Evolutionary conservation across 2,888 invertebrate species (phyloP), one percentile per base, ranked within the genome.

Genomic region (Ecliptopera silaceata): DNA sequence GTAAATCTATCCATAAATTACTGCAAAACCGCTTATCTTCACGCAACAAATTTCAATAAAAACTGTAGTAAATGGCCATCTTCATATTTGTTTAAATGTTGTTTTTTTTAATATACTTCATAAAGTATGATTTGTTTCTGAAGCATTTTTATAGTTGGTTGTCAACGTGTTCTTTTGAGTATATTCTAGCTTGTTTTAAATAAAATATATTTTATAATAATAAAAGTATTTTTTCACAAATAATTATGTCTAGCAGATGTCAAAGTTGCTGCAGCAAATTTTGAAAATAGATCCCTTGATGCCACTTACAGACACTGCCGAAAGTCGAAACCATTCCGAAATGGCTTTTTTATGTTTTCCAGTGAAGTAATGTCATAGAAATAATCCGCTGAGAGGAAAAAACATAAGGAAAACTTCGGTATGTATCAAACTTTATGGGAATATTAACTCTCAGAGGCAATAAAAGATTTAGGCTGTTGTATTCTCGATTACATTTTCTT

Each of bases 1-100:
- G 69, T 74, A 77, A 79, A 77, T 75, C 74, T 79, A 75, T 79
- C 77, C 77, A 70, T 45, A 45, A 45, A 32, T 18, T 45, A 41
- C n/a, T 11, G 3, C 6, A 32, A 65, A 64, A 69, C 65, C 68
- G 71, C 67, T 75, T 79, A 77, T 77, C 71, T 71, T 64, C 63
- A 70, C 67, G 73, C 71, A 72, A 74, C 17, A 38, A 38, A 26
- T 22, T 22, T 22, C 6, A 26, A 26, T 8, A 26, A 26, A 26
- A 26, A 26, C 26, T 26, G 6, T 26, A 26, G 26, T 6, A 26
- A 26, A n/a, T n/a, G n/a, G n/a, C n/a, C n/a, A n/a, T n/a, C 11
- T 15, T 15, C 32, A n/a, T 32, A 32, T 32, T 32, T 11, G 18
- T 4, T 18, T 39, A n/a, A n/a, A n/a, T n/a, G n/a, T n/a, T n/a